Percentiles rank a stretch among this genome's conserved stretches.
These are phyloP conservation scores for Candidula unifasciata DNA, from an alignment of 2,888 invertebrate genomes.

Conservation along the genomic window DNA sequence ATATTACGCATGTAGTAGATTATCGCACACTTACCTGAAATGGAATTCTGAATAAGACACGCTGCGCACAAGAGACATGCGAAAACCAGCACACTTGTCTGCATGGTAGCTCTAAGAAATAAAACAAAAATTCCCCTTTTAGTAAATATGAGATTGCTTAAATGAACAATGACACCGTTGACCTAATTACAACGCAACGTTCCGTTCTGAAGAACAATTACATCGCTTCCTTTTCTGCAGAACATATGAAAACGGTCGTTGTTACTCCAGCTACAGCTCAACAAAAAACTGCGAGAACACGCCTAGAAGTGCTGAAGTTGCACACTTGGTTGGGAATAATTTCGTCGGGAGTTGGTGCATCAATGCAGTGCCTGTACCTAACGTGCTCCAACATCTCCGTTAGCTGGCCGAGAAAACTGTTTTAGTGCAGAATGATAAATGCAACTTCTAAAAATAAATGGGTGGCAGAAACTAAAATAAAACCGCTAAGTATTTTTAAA, in stretches of 20 bases:
- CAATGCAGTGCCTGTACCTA: no score
- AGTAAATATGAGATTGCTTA: no score
- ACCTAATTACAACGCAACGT: no score
- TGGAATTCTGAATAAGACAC: not conserved
- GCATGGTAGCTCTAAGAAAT: slow-evolving; percentile 1
- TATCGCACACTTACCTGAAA: not conserved
- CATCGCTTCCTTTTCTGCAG: no score
- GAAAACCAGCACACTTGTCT: not conserved
- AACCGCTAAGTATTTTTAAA: not conserved
- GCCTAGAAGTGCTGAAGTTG: not conserved
- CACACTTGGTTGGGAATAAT: not conserved
- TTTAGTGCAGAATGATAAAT: not conserved
- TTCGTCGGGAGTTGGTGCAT: no score
- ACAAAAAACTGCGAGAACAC: not conserved
- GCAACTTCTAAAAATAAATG: not conserved
- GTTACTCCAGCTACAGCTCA: no score
- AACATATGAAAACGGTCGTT: no score
- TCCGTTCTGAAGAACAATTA: no score
- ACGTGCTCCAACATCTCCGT: no score
- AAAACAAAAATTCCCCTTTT: not conserved
- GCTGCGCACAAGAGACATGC: not conserved
- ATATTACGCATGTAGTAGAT: no score
- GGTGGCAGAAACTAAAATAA: not conserved
- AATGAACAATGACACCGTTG: no score
- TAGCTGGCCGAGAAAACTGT: no score